Base-by-base conservation (phyloP, 2,888 invertebrate species). In the Epinotia nisella region DNA sequence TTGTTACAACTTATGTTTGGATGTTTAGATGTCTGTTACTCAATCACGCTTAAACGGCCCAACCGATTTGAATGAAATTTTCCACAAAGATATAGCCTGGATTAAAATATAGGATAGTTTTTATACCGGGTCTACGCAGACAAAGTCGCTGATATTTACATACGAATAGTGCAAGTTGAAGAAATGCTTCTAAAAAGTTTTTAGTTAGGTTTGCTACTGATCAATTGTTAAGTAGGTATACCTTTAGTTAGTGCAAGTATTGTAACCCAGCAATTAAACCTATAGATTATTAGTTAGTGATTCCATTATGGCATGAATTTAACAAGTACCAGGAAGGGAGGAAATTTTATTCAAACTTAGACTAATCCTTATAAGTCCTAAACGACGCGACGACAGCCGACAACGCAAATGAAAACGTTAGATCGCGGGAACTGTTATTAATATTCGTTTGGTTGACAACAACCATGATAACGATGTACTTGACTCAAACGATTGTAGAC, bases 371-470 rank as follows among this genome's bases (percentile, higher is more conserved):
- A 72, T 81, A 85, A 87, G 81, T 80, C 78, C 78, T 74, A 77
- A 82, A 80, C 82, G 82, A 83, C 79, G 85, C 83, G 85, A 83
- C 84, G 84, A 87, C 81, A 83, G 78, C 81, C 82, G 84, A 87
- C 87, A 87, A 84, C 83, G 84, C 83, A 87, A 87, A 87, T 85
- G 86, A 87, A 85, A 85, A 83, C 86, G 86, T 87, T 87, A 81
- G 85, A 81, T 81, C 80, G 83, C 80, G 83, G 85, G 85, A 88
- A 86, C 84, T 82, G 88, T 87, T 90, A 91, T 91, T 90, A 91
- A 92, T 92, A 90, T 91, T 91, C 90, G 87, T 90, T 90, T 89
- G 85, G 84, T 49, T 58, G 49, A 56, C 66, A 21, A 55, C 56
- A 39, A 39, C 66, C 41, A 56, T 56, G 24, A n/a, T 17, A 66